Evolutionary conservation across 2,113 vertebrate genomes (phyloP).

Genomic region (Chamaetylas fuelleborni): DNA sequence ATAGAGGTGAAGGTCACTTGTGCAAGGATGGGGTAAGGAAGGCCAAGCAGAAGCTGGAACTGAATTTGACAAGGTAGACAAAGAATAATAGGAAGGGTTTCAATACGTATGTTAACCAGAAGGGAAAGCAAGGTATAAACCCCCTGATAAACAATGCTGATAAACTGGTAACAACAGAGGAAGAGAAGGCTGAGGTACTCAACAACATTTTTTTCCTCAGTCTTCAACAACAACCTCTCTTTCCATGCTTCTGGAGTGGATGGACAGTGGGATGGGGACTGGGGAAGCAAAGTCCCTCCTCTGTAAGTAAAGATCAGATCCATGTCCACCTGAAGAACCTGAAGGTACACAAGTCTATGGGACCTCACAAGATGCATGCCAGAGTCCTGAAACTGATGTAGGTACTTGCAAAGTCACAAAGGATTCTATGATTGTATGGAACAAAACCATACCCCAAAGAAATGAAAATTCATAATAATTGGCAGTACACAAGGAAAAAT

Average conservation of each 20-base stretch:
- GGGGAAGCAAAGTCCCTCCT: not conserved
- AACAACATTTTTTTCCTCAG: not conserved
- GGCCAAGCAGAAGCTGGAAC: not conserved
- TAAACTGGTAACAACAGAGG: not conserved
- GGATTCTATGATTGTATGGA: not conserved
- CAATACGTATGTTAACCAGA: not conserved
- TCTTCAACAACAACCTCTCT: not conserved
- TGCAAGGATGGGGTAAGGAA: not conserved
- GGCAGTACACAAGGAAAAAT: not conserved
- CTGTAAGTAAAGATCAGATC: not conserved
- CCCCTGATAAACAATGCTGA: not conserved
- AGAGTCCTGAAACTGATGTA: not conserved
- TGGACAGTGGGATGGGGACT: too few species aligned
- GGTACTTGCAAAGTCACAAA: not conserved
- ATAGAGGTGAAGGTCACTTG: accelerated
- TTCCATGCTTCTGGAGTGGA: not conserved
- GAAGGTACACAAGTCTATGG: not conserved
- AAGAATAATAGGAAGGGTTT: not conserved
- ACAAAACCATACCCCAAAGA: not conserved
- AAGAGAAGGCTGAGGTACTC: not conserved
- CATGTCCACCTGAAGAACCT: not conserved
- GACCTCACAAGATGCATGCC: not conserved
- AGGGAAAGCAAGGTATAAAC: not conserved
- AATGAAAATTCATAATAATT: not conserved
- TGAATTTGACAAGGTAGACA: not conserved